These are phyloP conservation scores for Coryphaenoides rupestris DNA, from an alignment of 2,113 vertebrate species.

Conservation along the genomic window DNA sequence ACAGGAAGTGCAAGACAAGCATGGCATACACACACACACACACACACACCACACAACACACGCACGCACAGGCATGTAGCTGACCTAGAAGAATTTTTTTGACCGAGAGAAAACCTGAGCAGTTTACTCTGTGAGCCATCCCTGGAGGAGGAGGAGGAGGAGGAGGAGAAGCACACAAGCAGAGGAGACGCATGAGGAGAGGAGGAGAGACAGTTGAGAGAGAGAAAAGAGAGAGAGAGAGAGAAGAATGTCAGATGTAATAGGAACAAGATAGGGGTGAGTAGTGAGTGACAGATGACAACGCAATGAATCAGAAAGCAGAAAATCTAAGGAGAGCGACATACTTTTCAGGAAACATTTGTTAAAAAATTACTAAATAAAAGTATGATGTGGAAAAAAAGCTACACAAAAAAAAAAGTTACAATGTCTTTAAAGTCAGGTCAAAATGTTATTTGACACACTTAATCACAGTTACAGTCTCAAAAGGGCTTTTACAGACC, in stretches of 20 bases:
- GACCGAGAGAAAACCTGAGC: slow-evolving; percentile 96
- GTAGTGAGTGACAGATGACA: slow-evolving; percentile 37
- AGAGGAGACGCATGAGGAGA: slow-evolving; percentile 39
- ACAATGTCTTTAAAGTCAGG: too few relatives aligned
- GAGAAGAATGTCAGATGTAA: slow-evolving; percentile 36
- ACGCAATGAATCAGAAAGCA: slow-evolving; percentile 24
- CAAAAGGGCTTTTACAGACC: too few relatives aligned
- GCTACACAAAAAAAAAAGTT: too few relatives aligned
- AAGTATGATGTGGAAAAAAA: too few relatives aligned
- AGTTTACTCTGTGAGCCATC: slow-evolving; percentile 95
- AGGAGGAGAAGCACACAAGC: slow-evolving; percentile 75
- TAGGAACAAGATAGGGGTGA: slow-evolving; percentile 57
- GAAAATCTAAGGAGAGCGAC: too few relatives aligned
- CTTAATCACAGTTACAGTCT: too few relatives aligned
- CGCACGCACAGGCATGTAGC: neutral
- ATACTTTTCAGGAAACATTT: too few relatives aligned
- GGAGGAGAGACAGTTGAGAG: slow-evolving; percentile 24
- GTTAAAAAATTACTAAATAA: too few relatives aligned
- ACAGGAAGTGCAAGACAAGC: slow-evolving; percentile 24
- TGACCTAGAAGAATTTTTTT: slow-evolving; percentile 99
- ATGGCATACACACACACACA: neutral
- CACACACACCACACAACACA: too few relatives aligned
- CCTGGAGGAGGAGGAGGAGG: slow-evolving; percentile 80
- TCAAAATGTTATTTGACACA: too few relatives aligned
- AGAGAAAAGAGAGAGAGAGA: slow-evolving; percentile 11